Percentiles rank a stretch among this genome's conserved stretches.
phyloP scores from a whole-genome alignment of 2,113 vertebrate species.

The Cyprinodon tularosa region DNA sequence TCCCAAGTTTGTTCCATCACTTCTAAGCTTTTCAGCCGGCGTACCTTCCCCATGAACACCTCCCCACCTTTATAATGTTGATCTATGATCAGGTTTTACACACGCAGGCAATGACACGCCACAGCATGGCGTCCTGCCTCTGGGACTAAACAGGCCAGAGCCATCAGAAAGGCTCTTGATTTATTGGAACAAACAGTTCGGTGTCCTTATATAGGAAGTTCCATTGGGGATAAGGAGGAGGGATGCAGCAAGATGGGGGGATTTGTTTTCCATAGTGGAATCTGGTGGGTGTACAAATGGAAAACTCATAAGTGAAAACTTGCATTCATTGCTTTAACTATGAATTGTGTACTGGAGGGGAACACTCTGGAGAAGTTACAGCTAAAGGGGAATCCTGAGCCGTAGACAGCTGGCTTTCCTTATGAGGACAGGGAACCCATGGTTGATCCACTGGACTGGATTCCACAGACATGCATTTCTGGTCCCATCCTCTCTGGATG shows the following conservation, averaged over 20 bases:
- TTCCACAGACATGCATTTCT: not conserved
- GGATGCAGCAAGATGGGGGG: conserved; percentile 44
- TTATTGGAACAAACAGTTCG: conserved; percentile 73
- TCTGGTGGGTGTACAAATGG: conserved; percentile 54
- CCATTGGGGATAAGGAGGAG: conserved; percentile 62
- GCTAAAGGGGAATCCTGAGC: conserved; percentile 65
- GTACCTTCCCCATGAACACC: conserved; percentile 7
- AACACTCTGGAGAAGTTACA: conserved; percentile 39
- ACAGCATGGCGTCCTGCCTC: conserved; percentile 20
- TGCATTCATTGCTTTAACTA: conserved; percentile 12
- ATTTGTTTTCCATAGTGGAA: conserved; percentile 51
- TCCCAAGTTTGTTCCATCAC: conserved; percentile 21
- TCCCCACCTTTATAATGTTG: conserved; percentile 44
- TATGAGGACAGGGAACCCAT: conserved; percentile 66
- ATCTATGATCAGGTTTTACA: conserved; percentile 42
- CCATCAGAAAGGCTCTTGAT: conserved; percentile 66
- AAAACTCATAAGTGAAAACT: conserved; percentile 21
- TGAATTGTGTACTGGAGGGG: conserved; percentile 19
- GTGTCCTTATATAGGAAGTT: conserved; percentile 85
- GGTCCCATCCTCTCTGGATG: not conserved
- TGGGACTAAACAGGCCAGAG: conserved; percentile 50
- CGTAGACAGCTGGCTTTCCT: conserved; percentile 57
- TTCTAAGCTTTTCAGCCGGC: conserved; percentile 5
- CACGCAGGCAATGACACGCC: conserved; percentile 36
- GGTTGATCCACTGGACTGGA: conserved; percentile 22